Base-by-base conservation (phyloP, 2,113 vertebrate genomes). In the Cryptomyrus ogoouensis region DNA sequence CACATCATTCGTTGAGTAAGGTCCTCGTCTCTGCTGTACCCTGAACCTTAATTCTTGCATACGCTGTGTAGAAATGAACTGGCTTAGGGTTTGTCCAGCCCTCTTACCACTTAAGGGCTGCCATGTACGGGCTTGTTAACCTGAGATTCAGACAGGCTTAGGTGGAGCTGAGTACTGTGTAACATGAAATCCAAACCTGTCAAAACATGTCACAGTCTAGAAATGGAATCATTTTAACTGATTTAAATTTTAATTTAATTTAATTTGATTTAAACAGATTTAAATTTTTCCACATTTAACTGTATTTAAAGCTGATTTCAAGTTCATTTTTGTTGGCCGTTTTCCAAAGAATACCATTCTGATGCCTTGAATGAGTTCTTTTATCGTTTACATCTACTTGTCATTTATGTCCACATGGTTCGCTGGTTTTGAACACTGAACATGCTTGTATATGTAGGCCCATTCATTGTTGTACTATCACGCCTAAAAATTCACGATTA, bases 331-430 rank as follows among this genome's bases (percentile, higher is more conserved):
- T 44, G 49, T 77, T 56, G 58, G 53, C 47, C 70, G 58, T 80
- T 83, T 46, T 85, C 89, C 89, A 90, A 90, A 90, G 83, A 87
- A 52, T 52, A 85, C 84, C 50, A 49, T 87, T 52, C 42, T 17
- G 62, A 49, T 87, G 89, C 84, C 84, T 90, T 53, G 46, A 47
- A 74, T 24, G 46, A 58, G 35, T 24, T 42, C 80, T 66, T 80
- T 58, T 27, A 27, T 19, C 10, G 47, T 24, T 80, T 17, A 31
- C 35, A 80, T 42, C 35, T 42, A 39, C 35, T 80, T 80, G 74
- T 42, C 35, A 42, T 80, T 80, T 15, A 15, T 46, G 42, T 70
- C 5, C 21, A 39, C 35, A 4, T 88, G 58, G 27, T 87, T 46
- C 19, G 13, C 47, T 86, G 31, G 42, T 74, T 27, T 86, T 74